Percentiles rank a stretch among this genome's conserved stretches.
These are phyloP conservation scores for Cairina moschata DNA, from an alignment of 2,113 vertebrate species.

Conservation along the genomic window DNA sequence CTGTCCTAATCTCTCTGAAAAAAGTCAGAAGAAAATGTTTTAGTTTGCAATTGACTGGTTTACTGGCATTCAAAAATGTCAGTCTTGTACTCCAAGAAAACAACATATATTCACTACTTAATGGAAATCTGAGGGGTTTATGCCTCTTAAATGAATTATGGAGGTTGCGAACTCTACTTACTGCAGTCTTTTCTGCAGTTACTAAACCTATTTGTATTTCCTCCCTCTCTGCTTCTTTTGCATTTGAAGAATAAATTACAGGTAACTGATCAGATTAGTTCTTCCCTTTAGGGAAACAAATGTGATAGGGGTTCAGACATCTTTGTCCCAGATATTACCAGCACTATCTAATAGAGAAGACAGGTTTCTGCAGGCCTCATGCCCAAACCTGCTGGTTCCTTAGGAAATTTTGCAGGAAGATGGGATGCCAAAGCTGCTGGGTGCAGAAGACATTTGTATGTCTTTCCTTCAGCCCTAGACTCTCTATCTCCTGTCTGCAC, in stretches of 20 bases:
- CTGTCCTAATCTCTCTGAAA: not conserved
- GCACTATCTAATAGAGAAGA: not conserved
- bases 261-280: not conserved
- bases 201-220: not conserved
- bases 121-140: not conserved
- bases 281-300: not conserved
- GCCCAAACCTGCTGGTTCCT: conserved; percentile 10
- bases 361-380: not conserved
- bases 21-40: not conserved
- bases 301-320: not conserved
- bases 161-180: not conserved
- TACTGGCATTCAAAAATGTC: not conserved
- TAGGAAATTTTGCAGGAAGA: not conserved
- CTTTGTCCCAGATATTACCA: not conserved
- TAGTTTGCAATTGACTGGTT: not conserved
- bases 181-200: not conserved
- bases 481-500: not conserved
- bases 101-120: not conserved
- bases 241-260: not conserved
- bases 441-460: not conserved
- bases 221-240: not conserved
- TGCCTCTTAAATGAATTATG: not conserved
- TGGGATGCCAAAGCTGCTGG: not conserved
- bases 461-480: not conserved
- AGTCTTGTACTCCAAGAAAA: not conserved